Evolutionary conservation across 2,113 vertebrate genomes (phyloP).

Genomic region (Indicator indicator): DNA sequence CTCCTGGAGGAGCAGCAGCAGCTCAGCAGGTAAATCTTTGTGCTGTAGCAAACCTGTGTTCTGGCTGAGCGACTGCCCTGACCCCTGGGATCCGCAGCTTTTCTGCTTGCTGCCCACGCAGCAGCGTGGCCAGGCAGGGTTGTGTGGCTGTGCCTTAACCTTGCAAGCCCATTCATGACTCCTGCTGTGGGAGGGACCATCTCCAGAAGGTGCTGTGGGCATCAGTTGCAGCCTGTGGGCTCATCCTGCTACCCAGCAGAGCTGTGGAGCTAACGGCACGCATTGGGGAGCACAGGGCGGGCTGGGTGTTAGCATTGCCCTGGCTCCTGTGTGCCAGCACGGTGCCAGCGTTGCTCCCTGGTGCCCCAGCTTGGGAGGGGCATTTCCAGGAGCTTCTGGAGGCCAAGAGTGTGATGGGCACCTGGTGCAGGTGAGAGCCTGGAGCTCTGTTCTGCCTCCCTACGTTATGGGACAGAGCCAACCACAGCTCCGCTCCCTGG

Average conservation of each 20-base stretch:
- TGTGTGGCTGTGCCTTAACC: neutral
- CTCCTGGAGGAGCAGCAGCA: neutral
- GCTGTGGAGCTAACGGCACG: rapidly evolving
- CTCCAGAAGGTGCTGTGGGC: neutral
- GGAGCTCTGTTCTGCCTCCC: neutral
- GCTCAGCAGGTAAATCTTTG: neutral
- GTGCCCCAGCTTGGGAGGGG: neutral
- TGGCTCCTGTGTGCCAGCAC: rapidly evolving
- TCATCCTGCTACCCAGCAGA: neutral
- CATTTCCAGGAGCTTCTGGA: neutral
- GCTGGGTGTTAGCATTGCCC: neutral
- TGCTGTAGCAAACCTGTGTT: neutral
- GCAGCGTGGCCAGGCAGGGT: neutral
- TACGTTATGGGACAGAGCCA: neutral
- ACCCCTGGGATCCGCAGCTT: rapidly evolving
- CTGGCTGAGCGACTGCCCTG: neutral
- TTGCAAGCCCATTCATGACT: neutral
- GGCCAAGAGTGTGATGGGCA: neutral
- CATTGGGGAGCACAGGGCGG: rapidly evolving
- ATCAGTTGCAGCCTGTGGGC: rapidly evolving
- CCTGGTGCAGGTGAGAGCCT: neutral
- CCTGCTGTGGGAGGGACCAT: neutral
- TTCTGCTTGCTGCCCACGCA: neutral
- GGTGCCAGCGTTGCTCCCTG: rapidly evolving
- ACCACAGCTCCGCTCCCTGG: neutral